phyloP scores from a whole-genome alignment of 2,888 invertebrate species.

The Tetanocera ferruginea region DNA sequence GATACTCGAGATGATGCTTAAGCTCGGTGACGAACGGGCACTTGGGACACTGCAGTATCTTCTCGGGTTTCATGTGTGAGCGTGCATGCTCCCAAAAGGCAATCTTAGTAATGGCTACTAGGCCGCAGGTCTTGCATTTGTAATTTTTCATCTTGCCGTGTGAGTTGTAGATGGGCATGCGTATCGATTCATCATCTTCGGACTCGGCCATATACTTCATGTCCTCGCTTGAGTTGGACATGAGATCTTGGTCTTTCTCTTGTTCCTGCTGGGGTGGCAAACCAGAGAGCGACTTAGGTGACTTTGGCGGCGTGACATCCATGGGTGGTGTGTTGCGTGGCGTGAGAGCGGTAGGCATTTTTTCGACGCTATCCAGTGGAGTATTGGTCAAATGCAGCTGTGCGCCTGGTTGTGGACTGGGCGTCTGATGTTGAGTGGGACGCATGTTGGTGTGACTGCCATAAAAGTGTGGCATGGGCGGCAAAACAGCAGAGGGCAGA shows the following conservation, averaged over 20 bases:
- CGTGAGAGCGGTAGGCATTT: conserved; percentile 59
- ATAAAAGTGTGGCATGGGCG: conserved; percentile 60
- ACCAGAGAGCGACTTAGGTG: conserved; percentile 56
- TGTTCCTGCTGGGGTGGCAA: neutral
- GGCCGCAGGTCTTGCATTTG: conserved; percentile 93
- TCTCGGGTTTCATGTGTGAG: conserved; percentile 93
- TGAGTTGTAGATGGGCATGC: conserved; percentile 71
- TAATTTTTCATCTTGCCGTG: conserved; percentile 89
- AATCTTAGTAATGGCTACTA: conserved; percentile 86
- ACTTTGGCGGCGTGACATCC: conserved; percentile 69
- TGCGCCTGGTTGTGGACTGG: conserved; percentile 54
- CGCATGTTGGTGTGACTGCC: conserved; percentile 43
- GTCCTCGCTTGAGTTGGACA: conserved; percentile 68
- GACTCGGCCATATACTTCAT: conserved; percentile 63
- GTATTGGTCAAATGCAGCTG: conserved; percentile 42
- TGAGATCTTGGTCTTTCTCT: conserved; percentile 64
- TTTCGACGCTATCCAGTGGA: conserved; percentile 48
- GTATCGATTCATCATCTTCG: conserved; percentile 69
- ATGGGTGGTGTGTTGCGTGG: conserved; percentile 68
- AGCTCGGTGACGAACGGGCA: conserved; percentile 99
- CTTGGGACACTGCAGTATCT: conserved; percentile 88
- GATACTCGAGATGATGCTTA: conserved; percentile 98
- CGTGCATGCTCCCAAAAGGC: conserved; percentile 95
- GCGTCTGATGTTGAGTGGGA: conserved; percentile 45
- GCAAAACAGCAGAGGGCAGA: conserved; percentile 67